Evolutionary conservation across 2,113 vertebrate species (phyloP).

Genomic region (Otocyon megalotis): DNA sequence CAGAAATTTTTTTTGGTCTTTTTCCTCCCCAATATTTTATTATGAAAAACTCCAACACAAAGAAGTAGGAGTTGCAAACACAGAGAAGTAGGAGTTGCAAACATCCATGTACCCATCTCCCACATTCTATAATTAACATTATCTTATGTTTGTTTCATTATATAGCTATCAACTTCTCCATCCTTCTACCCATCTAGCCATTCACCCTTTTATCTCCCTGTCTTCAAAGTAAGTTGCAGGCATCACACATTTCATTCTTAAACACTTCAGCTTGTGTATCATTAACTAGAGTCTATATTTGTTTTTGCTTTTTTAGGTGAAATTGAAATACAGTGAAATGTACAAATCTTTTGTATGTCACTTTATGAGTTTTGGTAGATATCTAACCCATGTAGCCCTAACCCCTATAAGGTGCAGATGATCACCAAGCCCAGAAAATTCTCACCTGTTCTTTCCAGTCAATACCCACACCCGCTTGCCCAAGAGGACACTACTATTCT

Average conservation of each 20-base stretch:
- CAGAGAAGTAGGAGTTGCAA: background rate
- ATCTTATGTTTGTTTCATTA: background rate
- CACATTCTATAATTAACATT: background rate
- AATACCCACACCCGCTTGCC: background rate
- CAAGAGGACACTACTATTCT: background rate
- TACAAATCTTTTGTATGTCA: background rate
- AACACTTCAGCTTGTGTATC: background rate
- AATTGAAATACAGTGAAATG: background rate
- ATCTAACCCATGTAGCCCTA: background rate
- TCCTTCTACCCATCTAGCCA: background rate
- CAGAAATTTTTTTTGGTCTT: background rate
- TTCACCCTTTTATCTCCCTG: background rate
- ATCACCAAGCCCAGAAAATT: background rate
- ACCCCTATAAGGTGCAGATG: background rate
- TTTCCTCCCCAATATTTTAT: background rate
- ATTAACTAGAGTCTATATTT: background rate
- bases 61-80: background rate
- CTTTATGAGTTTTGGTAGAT: background rate
- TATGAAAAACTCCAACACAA: background rate
- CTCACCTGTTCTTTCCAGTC: background rate
- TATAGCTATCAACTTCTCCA: background rate
- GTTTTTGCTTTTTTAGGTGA: background rate
- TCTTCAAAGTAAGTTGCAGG: background rate
- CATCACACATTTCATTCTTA: background rate
- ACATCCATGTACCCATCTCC: background rate